phyloP scores from a whole-genome alignment of 2,113 vertebrate genomes.

The Neolamprologus modestus region DNA sequence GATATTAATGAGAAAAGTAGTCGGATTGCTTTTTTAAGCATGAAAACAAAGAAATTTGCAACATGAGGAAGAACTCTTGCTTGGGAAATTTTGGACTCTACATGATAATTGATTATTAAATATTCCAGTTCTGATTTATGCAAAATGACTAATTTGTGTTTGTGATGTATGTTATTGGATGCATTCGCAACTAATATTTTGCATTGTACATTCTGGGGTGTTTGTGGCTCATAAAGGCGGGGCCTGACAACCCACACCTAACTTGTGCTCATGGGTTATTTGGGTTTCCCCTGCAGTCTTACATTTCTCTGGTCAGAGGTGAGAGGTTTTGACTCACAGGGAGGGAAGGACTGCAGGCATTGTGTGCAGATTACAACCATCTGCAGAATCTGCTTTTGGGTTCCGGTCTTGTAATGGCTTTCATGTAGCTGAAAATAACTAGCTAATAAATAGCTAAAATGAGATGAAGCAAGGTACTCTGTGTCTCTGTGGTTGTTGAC shows the following conservation, averaged over 20 bases:
- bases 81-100: not conserved
- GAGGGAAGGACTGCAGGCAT: constrained; percentile 56
- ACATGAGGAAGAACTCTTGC: constrained; percentile 4
- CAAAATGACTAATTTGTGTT: not conserved
- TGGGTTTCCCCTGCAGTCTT: constrained; percentile 53
- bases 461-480: not conserved
- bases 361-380: constrained; percentile 69
- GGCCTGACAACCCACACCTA: constrained; percentile 20
- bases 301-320: constrained; percentile 57
- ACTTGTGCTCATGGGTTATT: constrained; percentile 62
- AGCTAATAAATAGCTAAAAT: not conserved
- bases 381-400: constrained; percentile 37
- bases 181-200: constrained; percentile 11
- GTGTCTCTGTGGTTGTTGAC: not conserved
- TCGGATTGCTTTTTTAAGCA: not conserved
- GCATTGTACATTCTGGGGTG: constrained; percentile 8
- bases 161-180: not conserved
- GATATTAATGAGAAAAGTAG: not conserved
- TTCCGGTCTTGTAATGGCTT: not conserved
- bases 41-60: not conserved
- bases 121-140: not conserved
- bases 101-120: not conserved
- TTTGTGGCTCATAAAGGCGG: constrained; percentile 28
- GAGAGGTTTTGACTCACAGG: constrained; percentile 59
- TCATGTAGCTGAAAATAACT: not conserved